Conservation (phyloP, 2,113 vertebrate species). For the Dasypus novemcinctus region DNA sequence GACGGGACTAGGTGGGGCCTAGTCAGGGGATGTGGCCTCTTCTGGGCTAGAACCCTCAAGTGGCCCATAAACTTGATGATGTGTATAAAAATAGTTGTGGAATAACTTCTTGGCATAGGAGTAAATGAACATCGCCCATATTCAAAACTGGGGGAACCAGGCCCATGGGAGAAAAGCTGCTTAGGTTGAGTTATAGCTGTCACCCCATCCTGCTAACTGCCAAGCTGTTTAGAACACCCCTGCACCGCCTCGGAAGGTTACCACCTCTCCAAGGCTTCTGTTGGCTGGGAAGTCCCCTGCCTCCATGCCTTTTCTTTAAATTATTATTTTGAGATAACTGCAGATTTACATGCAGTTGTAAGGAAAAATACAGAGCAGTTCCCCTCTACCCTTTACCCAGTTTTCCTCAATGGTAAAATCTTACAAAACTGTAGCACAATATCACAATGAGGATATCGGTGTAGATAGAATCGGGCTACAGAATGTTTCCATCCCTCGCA, state of each 20-base stretch:
- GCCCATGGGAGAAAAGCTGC: background rate
- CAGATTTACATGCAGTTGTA: background rate
- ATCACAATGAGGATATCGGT: background rate
- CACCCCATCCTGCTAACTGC: background rate
- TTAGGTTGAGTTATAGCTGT: background rate
- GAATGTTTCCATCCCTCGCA: background rate
- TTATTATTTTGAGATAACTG: conserved; percentile 26
- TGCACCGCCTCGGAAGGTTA: no score
- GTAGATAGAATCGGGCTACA: no score
- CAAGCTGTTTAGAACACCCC: background rate
- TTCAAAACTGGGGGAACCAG: background rate
- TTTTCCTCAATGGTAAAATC: background rate
- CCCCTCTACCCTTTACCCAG: background rate
- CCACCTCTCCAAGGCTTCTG: background rate
- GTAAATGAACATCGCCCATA: background rate
- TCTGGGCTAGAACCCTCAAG: background rate
- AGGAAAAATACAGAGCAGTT: background rate
- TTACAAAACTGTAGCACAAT: background rate
- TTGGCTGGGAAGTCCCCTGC: background rate
- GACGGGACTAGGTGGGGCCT: background rate
- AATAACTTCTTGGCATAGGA: background rate
- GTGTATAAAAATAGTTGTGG: background rate
- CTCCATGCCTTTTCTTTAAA: background rate
- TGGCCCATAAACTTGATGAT: background rate
- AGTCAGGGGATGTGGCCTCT: no score